A percentile compares a stretch with the other conserved stretches of the same genome.
phyloP scores from a whole-genome alignment of 2,113 vertebrate species.

The Tenebrosternarchus preto region DNA sequence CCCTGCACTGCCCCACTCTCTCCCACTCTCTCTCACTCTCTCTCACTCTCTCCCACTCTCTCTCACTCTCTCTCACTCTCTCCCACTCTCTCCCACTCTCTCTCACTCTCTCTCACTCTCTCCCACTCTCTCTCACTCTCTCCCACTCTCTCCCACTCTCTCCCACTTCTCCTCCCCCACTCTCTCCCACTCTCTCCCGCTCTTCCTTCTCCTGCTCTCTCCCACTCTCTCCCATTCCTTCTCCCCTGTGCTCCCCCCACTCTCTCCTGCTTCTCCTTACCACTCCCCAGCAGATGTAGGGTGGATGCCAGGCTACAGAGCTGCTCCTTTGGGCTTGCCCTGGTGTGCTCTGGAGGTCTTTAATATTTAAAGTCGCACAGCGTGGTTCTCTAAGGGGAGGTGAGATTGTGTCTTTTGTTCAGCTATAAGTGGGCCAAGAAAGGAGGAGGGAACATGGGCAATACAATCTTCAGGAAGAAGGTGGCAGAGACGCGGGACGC shows the following conservation, averaged over 20 bases:
- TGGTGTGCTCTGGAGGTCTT: constrained; percentile 59
- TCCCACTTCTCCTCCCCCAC: constrained; percentile 46
- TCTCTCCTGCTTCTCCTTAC: constrained; percentile 46
- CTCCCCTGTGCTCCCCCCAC: constrained; percentile 41
- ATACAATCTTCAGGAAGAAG: constrained; percentile 38
- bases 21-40: neutral
- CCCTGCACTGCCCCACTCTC: neutral
- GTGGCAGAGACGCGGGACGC: constrained; percentile 26
- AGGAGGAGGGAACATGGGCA: constrained; percentile 52
- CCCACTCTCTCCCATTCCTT: neutral
- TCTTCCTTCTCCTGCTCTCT: too few species aligned
- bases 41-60: too few species aligned
- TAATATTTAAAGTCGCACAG: constrained; percentile 66
- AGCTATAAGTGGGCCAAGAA: constrained; percentile 69
- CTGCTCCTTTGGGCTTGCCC: constrained; percentile 43
- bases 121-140: too few species aligned
- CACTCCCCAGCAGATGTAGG: constrained; percentile 69
- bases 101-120: too few species aligned
- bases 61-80: too few species aligned
- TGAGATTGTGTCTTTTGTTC: constrained; percentile 70
- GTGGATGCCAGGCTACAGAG: constrained; percentile 47
- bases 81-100: too few species aligned
- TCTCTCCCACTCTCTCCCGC: too few species aligned
- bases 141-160: constrained; percentile 35
- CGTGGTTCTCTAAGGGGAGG: constrained; percentile 62